Evolutionary conservation across 2,113 vertebrate genomes (phyloP).

Genomic region (Rhagologus leucostigma): DNA sequence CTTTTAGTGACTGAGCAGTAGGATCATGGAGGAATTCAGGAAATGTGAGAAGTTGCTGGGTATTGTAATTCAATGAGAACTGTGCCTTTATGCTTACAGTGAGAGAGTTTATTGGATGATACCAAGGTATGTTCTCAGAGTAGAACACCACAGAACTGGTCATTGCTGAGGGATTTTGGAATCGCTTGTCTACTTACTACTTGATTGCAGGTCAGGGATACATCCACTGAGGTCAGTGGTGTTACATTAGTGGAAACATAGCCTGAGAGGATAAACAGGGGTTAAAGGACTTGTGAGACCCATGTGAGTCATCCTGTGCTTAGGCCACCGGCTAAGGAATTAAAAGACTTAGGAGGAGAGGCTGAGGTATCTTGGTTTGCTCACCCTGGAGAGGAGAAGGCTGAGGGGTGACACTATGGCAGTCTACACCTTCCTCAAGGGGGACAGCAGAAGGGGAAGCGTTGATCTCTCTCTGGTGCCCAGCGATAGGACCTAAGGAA

Average conservation of each 20-base stretch:
- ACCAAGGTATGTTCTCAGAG: accelerated
- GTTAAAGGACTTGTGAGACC: not conserved
- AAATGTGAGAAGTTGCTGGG: not conserved
- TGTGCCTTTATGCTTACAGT: accelerated
- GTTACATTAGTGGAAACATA: not conserved
- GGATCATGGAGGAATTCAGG: not conserved
- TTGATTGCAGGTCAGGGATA: not conserved
- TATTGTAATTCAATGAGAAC: not conserved
- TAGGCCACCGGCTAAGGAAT: not conserved
- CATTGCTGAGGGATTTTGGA: not conserved
- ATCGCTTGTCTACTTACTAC: not conserved
- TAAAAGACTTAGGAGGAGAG: not conserved
- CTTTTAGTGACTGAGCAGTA: not conserved
- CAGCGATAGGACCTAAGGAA: accelerated
- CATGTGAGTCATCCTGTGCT: not conserved
- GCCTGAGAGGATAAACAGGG: not conserved
- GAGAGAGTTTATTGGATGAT: not conserved
- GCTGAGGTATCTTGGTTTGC: not conserved
- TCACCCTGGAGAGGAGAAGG: not conserved
- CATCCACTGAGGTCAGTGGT: not conserved
- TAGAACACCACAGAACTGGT: not conserved
- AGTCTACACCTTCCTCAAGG: not conserved
- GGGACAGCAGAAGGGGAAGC: accelerated
- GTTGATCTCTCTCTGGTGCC: not conserved
- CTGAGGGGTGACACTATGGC: accelerated